Percentiles rank a stretch among this genome's conserved stretches.
Evolutionary conservation across 92 coral and sea anemone genomes (phyloP).

Genomic region (Ricordea florida): DNA sequence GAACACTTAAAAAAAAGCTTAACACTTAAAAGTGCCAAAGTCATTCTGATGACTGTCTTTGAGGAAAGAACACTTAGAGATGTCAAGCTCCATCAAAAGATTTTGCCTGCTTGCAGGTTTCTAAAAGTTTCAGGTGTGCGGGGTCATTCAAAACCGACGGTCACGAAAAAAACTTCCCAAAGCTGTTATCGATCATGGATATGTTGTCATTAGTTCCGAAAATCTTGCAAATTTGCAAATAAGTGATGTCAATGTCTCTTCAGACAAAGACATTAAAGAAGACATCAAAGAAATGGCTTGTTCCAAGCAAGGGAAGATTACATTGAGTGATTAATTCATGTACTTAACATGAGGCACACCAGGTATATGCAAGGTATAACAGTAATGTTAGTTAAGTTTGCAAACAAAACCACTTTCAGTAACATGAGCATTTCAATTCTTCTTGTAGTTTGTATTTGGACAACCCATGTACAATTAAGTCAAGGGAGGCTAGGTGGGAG

Average conservation of each 20-base stretch:
- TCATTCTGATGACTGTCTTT: constrained; percentile 27
- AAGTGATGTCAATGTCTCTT: neutral
- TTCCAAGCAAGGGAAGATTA: neutral
- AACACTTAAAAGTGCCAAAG: constrained; percentile 36
- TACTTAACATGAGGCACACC: too few relatives aligned
- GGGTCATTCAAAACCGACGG: constrained; percentile 28
- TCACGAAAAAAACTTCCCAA: constrained; percentile 23
- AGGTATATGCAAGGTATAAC: too few relatives aligned
- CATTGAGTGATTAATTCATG: too few relatives aligned
- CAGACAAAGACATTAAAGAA: constrained; percentile 2
- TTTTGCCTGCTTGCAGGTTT: constrained; percentile 41
- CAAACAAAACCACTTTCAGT: too few relatives aligned
- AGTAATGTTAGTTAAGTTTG: too few relatives aligned
- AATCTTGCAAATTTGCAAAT: constrained; percentile 7
- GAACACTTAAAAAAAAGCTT: neutral
- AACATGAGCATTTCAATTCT: neutral
- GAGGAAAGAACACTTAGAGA: constrained; percentile 28
- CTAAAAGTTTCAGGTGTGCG: constrained; percentile 31
- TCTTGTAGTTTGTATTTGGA: neutral
- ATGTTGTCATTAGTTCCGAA: neutral
- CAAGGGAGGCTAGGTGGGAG: constrained; percentile 10
- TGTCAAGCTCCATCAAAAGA: constrained; percentile 27
- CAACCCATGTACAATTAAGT: neutral
- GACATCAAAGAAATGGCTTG: neutral
- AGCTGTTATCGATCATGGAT: constrained; percentile 16